Conservation (phyloP, 1,140 invertebrate species). For the Drosophila setifemur region DNA sequence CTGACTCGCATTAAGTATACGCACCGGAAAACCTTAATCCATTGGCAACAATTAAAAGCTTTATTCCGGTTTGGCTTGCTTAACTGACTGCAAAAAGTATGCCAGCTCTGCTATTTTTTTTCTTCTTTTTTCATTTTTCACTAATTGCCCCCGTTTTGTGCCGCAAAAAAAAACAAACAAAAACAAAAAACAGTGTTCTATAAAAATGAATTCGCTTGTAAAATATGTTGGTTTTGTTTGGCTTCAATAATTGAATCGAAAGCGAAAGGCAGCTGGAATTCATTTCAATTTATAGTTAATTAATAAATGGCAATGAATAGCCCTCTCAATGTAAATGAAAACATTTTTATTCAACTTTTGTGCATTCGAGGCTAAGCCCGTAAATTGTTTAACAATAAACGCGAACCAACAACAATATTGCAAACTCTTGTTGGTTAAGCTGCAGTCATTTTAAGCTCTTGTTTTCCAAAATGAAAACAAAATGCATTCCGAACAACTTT, state of each 20-base stretch:
- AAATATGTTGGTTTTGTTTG: slow-evolving; percentile 53
- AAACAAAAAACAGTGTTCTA: slow-evolving; percentile 41
- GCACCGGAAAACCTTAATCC: slow-evolving; percentile 67
- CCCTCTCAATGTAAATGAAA: slow-evolving; percentile 19
- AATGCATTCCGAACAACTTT: no score
- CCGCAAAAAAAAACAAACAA: neutral
- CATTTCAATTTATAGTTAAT: slow-evolving; percentile 59
- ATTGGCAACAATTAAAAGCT: slow-evolving; percentile 73
- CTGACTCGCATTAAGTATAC: slow-evolving; percentile 62
- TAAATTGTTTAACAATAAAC: slow-evolving; percentile 47
- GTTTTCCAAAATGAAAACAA: no score
- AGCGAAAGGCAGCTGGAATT: slow-evolving; percentile 34
- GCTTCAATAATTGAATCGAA: slow-evolving; percentile 53
- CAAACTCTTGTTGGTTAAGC: neutral
- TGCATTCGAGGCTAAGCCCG: slow-evolving; percentile 22
- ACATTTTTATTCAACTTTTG: slow-evolving; percentile 34
- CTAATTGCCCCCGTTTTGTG: slow-evolving; percentile 59
- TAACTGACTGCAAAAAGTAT: neutral
- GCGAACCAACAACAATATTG: slow-evolving; percentile 19
- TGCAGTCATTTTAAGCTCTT: slow-evolving; percentile 28
- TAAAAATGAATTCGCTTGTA: slow-evolving; percentile 58
- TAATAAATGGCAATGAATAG: slow-evolving; percentile 49
- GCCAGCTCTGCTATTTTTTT: neutral
- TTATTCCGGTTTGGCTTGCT: slow-evolving; percentile 27
- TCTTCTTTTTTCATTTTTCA: slow-evolving; percentile 43